Percentiles rank a stretch among this genome's conserved stretches.
These are phyloP conservation scores for Melanophora roralis DNA, from an alignment of 2,888 invertebrate genomes.

Conservation along the genomic window DNA sequence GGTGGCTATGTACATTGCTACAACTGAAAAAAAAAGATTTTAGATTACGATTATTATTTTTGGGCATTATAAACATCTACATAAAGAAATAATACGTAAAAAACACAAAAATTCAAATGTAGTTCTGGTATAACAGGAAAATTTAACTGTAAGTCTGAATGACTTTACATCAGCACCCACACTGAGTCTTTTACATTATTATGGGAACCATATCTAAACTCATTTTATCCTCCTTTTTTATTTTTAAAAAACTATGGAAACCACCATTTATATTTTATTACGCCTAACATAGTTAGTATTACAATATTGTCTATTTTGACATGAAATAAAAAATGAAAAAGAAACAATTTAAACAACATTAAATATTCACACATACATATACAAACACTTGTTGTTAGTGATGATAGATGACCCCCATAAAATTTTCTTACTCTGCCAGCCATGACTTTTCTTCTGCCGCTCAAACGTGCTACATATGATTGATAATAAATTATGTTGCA, in stretches of 20 bases:
- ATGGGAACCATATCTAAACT: too few species aligned
- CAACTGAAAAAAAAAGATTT: too few species aligned
- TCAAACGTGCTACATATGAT: constrained; percentile 33
- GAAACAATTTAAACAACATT: background rate
- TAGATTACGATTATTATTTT: too few species aligned
- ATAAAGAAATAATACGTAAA: too few species aligned
- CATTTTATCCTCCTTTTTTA: too few species aligned
- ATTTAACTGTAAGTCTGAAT: too few species aligned
- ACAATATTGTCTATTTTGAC: constrained; percentile 21
- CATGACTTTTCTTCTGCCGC: background rate
- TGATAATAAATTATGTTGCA: constrained; percentile 49
- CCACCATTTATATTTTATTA: background rate
- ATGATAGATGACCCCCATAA: constrained; percentile 53
- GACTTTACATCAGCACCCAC: too few species aligned
- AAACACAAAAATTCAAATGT: too few species aligned
- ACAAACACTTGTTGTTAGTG: constrained; percentile 36
- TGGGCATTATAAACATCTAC: too few species aligned
- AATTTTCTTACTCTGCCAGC: constrained; percentile 4
- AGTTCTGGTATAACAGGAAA: too few species aligned
- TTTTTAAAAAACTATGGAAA: background rate
- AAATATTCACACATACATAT: background rate
- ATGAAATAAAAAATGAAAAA: background rate
- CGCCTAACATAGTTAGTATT: constrained; percentile 17
- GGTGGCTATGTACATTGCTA: too few species aligned
- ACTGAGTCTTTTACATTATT: too few species aligned